Conservation (phyloP, 2,113 vertebrate species). For the Pterocles gutturalis region DNA sequence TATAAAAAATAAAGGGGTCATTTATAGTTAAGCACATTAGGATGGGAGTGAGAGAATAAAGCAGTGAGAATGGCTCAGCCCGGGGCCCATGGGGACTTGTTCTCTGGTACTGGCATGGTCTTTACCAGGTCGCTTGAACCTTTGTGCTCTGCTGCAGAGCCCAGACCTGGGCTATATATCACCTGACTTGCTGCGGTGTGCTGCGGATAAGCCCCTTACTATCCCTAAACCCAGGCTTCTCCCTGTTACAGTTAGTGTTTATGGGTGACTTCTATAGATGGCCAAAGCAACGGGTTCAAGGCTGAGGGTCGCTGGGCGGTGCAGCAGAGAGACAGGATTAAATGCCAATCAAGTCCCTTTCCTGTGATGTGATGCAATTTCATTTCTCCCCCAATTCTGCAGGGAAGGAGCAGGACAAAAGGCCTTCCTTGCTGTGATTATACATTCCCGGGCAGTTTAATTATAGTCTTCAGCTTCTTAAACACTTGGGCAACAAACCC, state of each 20-base stretch:
- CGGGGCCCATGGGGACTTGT: neutral
- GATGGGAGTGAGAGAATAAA: constrained; percentile 21
- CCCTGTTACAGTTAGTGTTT: neutral
- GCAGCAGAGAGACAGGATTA: neutral
- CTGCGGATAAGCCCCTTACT: neutral
- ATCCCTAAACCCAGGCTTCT: neutral
- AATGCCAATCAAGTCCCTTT: neutral
- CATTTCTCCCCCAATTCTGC: constrained; percentile 37
- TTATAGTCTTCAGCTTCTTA: constrained; percentile 53
- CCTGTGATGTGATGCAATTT: neutral
- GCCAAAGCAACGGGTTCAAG: neutral
- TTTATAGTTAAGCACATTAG: constrained; percentile 53
- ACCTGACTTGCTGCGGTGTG: neutral
- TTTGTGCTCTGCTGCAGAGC: neutral
- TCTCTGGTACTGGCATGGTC: neutral
- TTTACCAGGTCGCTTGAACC: constrained; percentile 47
- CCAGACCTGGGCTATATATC: constrained; percentile 5
- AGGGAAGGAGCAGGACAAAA: constrained; percentile 16
- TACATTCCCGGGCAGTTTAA: constrained; percentile 49
- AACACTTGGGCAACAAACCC: constrained; percentile 7
- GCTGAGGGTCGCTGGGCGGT: neutral
- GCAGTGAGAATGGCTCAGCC: neutral
- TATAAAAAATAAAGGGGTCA: constrained; percentile 59
- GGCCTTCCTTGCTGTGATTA: constrained; percentile 37
- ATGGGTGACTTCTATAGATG: neutral